These are phyloP conservation scores for Blennius ocellaris DNA, from an alignment of 2,113 vertebrate genomes.

Conservation along the genomic window DNA sequence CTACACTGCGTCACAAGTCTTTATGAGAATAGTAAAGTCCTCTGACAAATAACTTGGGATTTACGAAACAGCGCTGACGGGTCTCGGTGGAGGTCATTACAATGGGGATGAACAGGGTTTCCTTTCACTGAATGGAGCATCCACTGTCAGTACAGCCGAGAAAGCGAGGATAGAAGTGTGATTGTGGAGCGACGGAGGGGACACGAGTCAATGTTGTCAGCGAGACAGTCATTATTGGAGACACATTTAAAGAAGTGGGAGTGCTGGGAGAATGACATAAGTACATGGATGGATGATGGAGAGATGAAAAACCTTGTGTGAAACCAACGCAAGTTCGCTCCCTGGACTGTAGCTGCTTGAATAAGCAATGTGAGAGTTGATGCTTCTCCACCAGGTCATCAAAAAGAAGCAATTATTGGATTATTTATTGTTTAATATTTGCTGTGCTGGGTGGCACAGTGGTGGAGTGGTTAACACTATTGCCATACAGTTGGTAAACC, in stretches of 20 bases:
- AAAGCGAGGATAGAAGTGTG: constrained; percentile 20
- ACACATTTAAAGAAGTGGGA: constrained; percentile 32
- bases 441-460: no score
- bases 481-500: no score
- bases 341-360: no score
- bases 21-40: constrained; percentile 59
- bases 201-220: constrained; percentile 22
- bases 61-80: constrained; percentile 47
- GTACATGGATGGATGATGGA: constrained; percentile 35
- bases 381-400: no score
- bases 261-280: constrained; percentile 35
- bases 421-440: no score
- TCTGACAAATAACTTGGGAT: constrained; percentile 67
- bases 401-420: no score
- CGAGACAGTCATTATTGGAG: constrained; percentile 52
- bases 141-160: constrained; percentile 33
- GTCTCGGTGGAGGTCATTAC: constrained; percentile 83
- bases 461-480: no score
- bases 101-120: constrained; percentile 51
- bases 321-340: constrained; percentile 8
- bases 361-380: no score
- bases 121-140: constrained; percentile 29
- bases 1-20: constrained; percentile 47
- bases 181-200: constrained; percentile 5
- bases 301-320: constrained; percentile 42